Base-by-base conservation (phyloP, 2,888 invertebrate species). In the Tryphoninae sp. region DNA sequence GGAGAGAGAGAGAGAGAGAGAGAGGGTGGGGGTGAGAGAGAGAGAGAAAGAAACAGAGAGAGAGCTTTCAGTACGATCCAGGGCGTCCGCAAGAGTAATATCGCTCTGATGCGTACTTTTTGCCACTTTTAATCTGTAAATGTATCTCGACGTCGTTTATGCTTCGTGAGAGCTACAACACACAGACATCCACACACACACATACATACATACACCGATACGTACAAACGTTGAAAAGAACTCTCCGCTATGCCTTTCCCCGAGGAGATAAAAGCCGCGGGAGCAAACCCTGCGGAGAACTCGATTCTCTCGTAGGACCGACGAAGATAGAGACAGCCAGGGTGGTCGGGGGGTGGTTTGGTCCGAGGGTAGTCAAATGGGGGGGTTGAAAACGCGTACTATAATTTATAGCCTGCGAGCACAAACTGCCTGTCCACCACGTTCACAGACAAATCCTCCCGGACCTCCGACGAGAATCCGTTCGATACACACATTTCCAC, bases 121-220 rank as follows among this genome's bases (percentile, higher is more conserved):
- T 88, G 86, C 86, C 84, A 86, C 85, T 88, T 89, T 89, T 88
- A 88, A 89, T 89, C 87, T 88, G 87, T 88, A 88, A 88, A 88
- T 89, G 88, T 86, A 88, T 86, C 85, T 84, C 73, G 65, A 80
- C 71, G 65, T 64, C 53, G 75, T 40, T 49, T 55, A 42, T 58
- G 59, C 59, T 75, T 62, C 61, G 58, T 33, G 61, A 55, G 58
- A 33, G 6, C 33, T 33, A 33, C 33, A 33, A 33, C 33, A 33
- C 33, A 33, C 6, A 33, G 6, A 6, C 33, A 33, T 6, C 2
- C 3, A 26, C 26, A 1, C 26, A 26, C 26, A 26, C 26, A 26
- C 3, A 26, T 3, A 1, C 26, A 26, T 3, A 26, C 26, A 26
- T 26, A 26, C 3, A 26, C 26, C 0, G 19, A 19, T 19, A 33